Conservation (phyloP, 2,797 vertebrate genomes). For the Cynodonichthys magdalenae region DNA sequence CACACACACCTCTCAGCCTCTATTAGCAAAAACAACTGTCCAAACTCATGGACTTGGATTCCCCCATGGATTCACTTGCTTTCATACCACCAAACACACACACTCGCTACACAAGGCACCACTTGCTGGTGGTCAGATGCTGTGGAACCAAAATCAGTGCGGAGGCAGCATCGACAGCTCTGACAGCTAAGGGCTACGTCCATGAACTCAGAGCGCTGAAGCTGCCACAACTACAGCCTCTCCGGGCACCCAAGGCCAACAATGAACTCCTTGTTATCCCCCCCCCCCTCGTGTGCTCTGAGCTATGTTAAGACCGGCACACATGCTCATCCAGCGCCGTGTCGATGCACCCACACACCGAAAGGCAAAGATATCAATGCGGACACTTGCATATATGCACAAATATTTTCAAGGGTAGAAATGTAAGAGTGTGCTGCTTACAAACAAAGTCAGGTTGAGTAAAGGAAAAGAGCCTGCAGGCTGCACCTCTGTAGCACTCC, state of each 20-base stretch:
- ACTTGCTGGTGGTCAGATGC: conserved; percentile 67
- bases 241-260: conserved; percentile 78
- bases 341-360: conserved; percentile 57
- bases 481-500: conserved; percentile 56
- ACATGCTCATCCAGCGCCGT: conserved; percentile 26
- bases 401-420: conserved; percentile 51
- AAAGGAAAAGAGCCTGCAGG: conserved; percentile 68
- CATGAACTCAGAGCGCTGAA: conserved; percentile 79
- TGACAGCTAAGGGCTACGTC: conserved; percentile 83
- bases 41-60: conserved; percentile 36
- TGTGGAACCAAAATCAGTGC: conserved; percentile 69
- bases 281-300: conserved; percentile 67
- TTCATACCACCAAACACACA: conserved; percentile 30
- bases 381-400: conserved; percentile 61
- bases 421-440: conserved; percentile 46
- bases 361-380: conserved; percentile 53
- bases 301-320: conserved; percentile 54
- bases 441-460: conserved; percentile 48
- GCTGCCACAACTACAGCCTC: conserved; percentile 80
- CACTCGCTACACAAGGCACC: conserved; percentile 65
- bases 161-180: conserved; percentile 72
- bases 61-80: conserved; percentile 41
- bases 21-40: conserved; percentile 37
- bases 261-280: conserved; percentile 82
- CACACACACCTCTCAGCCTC: conserved; percentile 22